phyloP scores from a whole-genome alignment of 2,888 invertebrate genomes.

The Norana najaformis region DNA sequence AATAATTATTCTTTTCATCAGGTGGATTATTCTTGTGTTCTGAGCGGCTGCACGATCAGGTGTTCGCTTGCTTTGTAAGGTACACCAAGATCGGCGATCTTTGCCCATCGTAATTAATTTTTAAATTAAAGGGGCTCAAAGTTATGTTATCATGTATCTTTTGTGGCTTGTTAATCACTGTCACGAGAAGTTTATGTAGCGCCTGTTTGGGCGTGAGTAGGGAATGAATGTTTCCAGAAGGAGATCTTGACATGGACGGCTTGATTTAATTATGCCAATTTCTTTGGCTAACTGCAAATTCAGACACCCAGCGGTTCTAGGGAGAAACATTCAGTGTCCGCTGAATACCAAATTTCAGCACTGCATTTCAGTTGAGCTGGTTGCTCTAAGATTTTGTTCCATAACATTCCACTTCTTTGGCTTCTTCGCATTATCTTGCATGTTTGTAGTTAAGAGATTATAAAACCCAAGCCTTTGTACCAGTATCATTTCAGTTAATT shows the following conservation, averaged over 20 bases:
- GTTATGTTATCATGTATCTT: neutral
- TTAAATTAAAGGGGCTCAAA: neutral
- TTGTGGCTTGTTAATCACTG: neutral
- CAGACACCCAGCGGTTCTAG: neutral
- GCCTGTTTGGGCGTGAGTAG: neutral
- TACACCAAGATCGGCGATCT: neutral
- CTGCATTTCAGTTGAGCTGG: neutral
- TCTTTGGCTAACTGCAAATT: neutral
- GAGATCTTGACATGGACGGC: neutral
- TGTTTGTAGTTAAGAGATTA: too few relatives aligned
- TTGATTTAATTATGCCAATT: neutral
- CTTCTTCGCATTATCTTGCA: too few relatives aligned
- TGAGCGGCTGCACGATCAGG: neutral
- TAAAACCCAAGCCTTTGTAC: neutral
- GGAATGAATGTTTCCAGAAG: neutral
- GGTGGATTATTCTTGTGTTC: neutral
- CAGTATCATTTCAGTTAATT: neutral
- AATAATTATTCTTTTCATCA: neutral
- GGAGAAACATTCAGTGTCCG: neutral
- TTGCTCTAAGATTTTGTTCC: too few relatives aligned
- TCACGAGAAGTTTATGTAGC: neutral
- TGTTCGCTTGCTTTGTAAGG: neutral
- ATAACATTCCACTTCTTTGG: too few relatives aligned
- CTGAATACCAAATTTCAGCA: neutral
- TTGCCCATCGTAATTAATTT: neutral